A percentile compares a stretch with the other conserved stretches of the same genome.
Evolutionary conservation across 2,797 vertebrate genomes (phyloP).

Genomic region (Epinephelus malabaricus): DNA sequence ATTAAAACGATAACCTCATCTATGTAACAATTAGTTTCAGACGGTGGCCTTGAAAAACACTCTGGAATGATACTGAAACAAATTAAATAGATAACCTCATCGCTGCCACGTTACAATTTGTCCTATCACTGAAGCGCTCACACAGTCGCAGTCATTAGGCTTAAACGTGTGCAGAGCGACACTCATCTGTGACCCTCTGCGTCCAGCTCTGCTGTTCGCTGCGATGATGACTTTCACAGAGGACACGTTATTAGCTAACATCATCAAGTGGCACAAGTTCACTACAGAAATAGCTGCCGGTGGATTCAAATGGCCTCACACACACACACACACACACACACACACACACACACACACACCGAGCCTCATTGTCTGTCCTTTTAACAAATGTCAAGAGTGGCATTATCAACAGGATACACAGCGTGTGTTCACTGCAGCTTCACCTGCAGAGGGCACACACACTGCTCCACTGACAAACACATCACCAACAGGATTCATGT

Average conservation of each 20-base stretch:
- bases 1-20: conserved; percentile 9
- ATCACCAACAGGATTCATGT: background rate
- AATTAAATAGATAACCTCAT: conserved; percentile 40
- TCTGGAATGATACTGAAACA: conserved; percentile 6
- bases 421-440: conserved; percentile 23
- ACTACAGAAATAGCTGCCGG: conserved; percentile 39
- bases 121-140: conserved; percentile 24
- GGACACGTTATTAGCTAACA: conserved; percentile 47
- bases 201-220: conserved; percentile 33
- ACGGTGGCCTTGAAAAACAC: background rate
- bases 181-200: conserved; percentile 26
- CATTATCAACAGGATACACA: conserved; percentile 32
- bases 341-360: background rate
- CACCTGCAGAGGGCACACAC: conserved; percentile 52
- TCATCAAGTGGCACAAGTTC: conserved; percentile 42
- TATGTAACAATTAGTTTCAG: conserved; percentile 10
- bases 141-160: conserved; percentile 31
- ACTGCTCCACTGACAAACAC: conserved; percentile 8
- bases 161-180: background rate
- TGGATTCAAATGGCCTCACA: background rate
- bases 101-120: background rate
- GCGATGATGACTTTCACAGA: conserved; percentile 53
- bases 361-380: conserved; percentile 20
- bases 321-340: conserved; percentile 5
- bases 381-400: conserved; percentile 44